Evolutionary conservation across 1,140 invertebrate species (phyloP), one percentile per base, ranked within the genome.

Genomic region (Nasonia vitripennis): DNA sequence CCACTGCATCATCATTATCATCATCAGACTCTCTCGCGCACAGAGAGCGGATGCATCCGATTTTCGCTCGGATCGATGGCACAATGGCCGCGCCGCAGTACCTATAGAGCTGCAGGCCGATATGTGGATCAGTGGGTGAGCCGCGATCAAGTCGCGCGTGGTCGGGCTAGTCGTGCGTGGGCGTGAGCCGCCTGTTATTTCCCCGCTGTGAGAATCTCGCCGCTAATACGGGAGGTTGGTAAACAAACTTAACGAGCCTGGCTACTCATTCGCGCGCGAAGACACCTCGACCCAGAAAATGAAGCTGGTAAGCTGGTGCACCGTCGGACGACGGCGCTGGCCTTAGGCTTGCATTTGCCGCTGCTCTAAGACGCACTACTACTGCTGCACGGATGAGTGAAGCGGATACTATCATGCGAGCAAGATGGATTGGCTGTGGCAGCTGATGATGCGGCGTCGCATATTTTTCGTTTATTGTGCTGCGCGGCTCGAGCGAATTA

Each of bases 201-300:
- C n/a, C n/a, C 20, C 20, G 14, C 41, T 45, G 51, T 67, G 67
- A 68, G 41, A 81, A 81, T 81, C 67, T 23, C 20, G 45, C 51
- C 31, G 34, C 48, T 77, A 67, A 45, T 62, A 27, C 73, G 48
- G 81, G 20, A 67, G 71, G 68, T 83, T 77, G 48, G 55, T 83
- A 83, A 83, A 78, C 81, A 83, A 83, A 83, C 73, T 83, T 83
- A 83, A 83, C 74, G 81, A 78, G 81, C 74, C 74, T 75, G 74
- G 81, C 81, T 45, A 78, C 20, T 77, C 81, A 27, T 55, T 77
- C 37, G 73, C 74, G 67, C 73, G 55, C 51, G 81, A 83, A 77
- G 81, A 83, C n/a, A 77, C 81, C 81, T 77, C 74, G 81, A 83
- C 81, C 81, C 81, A 83, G 51, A 77, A 62, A 83, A 27, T 75